Evolutionary conservation across 35 echinoderm and acorn worm genomes (phyloP), one percentile per base, ranked within the genome.

Genomic region (Heliocidaris erythrogramma): DNA sequence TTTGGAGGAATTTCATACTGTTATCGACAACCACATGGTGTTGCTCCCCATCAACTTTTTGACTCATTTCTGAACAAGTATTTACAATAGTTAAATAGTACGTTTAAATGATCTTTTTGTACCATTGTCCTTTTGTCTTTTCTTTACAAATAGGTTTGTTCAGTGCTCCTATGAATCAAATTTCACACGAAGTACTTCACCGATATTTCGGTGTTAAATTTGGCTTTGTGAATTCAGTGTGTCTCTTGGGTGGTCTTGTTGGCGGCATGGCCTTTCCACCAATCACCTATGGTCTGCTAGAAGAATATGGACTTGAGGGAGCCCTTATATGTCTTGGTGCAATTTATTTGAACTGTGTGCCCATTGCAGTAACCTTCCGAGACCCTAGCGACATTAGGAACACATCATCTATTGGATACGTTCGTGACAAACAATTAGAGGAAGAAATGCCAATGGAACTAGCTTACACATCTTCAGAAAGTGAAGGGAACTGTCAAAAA

Each of bases 181-280:
- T 92, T 30, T 52, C 91, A 5, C 48, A 49, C 30, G 91, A 17
- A 11, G 91, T 92, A 30, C 48, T 92, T 30, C 91, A 59, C 7
- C 91, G 48, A 48, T 59, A 92, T 59, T 92, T n/a, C 32, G 91
- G 91, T 52, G 91, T 30, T 14, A 92, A 59, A 59, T 92, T 92
- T 59, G 49, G 91, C 4, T 92, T 30, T 11, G 91, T n/a, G 21
- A 92, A 92, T 27, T 92, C 91, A 11, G 50, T 92, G 48, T 52
- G 91, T 48, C 49, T 52, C 48, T 30, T 92, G 48, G 91, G 91
- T 24, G 27, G 17, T 13, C 48, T 92, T 11, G 91, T 59, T 30
- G 91, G 91, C 29, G 91, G 91, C 49, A 59, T 92, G 30, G 27
- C 32, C 13, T 59, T 92, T 59, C 91, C 91, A 11, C 29, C 48